phyloP scores from a whole-genome alignment of 2,797 vertebrate species.

The Molossus molossus region DNA sequence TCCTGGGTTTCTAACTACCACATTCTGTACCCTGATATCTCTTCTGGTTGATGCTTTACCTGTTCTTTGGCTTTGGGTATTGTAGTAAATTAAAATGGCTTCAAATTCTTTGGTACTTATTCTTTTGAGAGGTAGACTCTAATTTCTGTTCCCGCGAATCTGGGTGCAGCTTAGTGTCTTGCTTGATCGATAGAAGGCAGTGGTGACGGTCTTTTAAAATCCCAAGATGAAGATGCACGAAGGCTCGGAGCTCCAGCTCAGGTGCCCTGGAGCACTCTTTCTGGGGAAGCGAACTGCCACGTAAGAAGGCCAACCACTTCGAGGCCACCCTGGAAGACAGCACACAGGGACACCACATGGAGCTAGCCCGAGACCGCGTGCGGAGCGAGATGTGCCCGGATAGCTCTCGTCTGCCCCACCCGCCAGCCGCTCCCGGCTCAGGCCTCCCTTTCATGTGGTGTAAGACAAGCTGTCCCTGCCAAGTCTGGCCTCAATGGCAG shows the following conservation, averaged over 20 bases:
- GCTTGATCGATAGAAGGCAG: neutral
- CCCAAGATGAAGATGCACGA: neutral
- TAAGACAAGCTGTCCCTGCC: neutral
- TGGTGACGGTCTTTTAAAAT: neutral
- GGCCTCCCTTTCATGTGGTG: neutral
- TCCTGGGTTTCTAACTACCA: neutral
- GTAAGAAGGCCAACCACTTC: neutral
- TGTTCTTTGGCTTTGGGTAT: neutral
- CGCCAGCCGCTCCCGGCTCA: neutral
- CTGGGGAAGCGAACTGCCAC: neutral
- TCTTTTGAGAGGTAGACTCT: neutral
- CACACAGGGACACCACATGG: neutral
- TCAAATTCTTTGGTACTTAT: constrained; percentile 14
- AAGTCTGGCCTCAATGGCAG: neutral
- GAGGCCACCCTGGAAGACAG: neutral
- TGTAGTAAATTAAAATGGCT: neutral
- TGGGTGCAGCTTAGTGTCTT: neutral
- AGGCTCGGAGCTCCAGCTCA: neutral
- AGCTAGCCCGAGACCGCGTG: neutral
- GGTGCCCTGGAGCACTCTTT: neutral
- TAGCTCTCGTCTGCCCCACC: neutral
- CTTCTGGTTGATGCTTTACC: neutral
- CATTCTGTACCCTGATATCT: neutral
- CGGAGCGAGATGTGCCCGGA: neutral
- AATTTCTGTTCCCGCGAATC: neutral